Conservation (phyloP, 2,797 vertebrate genomes). For the Catamblyrhynchus diadema region DNA sequence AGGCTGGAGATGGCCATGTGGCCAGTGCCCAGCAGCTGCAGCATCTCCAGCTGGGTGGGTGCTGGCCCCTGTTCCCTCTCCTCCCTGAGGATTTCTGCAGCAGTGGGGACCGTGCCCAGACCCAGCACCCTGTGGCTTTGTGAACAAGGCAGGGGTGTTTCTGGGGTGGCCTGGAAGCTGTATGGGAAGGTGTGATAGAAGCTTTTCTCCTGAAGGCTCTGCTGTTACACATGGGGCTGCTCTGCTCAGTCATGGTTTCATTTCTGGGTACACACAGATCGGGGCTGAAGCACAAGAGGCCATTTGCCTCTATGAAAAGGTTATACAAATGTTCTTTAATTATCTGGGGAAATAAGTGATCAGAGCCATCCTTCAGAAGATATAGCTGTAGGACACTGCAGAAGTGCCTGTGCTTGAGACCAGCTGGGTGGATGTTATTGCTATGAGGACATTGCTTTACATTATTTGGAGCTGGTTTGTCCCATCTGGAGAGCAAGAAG, state of each 20-base stretch:
- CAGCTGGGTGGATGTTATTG: neutral
- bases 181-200: neutral
- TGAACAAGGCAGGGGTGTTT: accelerated
- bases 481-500: neutral
- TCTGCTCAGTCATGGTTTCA: accelerated
- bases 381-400: neutral
- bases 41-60: accelerated
- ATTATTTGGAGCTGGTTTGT: neutral
- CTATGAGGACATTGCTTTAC: neutral
- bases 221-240: neutral
- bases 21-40: neutral
- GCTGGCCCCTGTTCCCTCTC: neutral
- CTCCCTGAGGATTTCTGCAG: accelerated
- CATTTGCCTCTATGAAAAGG: neutral
- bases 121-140: accelerated
- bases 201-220: neutral
- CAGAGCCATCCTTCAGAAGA: neutral
- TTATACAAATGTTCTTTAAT: neutral
- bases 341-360: neutral
- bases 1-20: neutral
- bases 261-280: neutral
- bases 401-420: neutral
- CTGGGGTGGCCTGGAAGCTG: neutral
- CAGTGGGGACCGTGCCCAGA: accelerated
- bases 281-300: neutral